Evolutionary conservation across 2,113 vertebrate genomes (phyloP), one percentile per base, ranked within the genome.

Genomic region (Osmerus eperlanus): DNA sequence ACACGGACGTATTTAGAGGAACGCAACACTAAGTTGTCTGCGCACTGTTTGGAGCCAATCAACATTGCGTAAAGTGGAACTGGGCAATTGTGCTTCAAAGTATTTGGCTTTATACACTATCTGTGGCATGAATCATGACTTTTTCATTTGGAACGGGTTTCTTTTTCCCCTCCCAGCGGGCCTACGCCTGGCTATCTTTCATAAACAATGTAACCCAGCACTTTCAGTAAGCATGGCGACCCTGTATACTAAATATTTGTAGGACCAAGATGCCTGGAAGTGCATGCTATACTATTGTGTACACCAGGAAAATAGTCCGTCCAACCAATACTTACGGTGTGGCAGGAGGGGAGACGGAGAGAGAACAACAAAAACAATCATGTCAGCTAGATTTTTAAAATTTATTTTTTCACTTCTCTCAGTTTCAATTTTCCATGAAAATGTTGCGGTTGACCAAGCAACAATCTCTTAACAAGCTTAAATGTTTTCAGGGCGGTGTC

Each of bases 1-100:
- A 70, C 65, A 68, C 59, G 66, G 75, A 83, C 83, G 84, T 90
- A 91, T 92, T 93, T 90, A 91, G 87, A 89, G 93, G 92, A 95
- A 93, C 76, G 91, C 85, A 92, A 92, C 91, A 91, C 88, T 85
- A 71, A 82, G 82, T 93, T 94, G 94, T 93, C 94, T 90, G 89
- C 89, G 88, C 86, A 88, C 79, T 84, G 85, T 85, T 86, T 84
- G 69, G 86, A 89, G 86, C 87, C 88, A 91, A 85, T 91, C 88
- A 84, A 85, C 92, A 91, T 89, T 90, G 90, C 89, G 83, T 89
- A 82, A 89, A 90, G 85, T 88, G 82, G 85, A 72, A 79, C 72
- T 86, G 71, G 84, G 87, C 81, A 88, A 88, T 88, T 72, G 81
- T 21, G 68, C 78, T 83, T 76, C 72, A 25, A 81, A 75, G 79